A percentile compares a stretch with the other conserved stretches of the same genome.
These are phyloP conservation scores for Mystacides longicornis DNA, from an alignment of 2,888 invertebrate species.

Conservation along the genomic window DNA sequence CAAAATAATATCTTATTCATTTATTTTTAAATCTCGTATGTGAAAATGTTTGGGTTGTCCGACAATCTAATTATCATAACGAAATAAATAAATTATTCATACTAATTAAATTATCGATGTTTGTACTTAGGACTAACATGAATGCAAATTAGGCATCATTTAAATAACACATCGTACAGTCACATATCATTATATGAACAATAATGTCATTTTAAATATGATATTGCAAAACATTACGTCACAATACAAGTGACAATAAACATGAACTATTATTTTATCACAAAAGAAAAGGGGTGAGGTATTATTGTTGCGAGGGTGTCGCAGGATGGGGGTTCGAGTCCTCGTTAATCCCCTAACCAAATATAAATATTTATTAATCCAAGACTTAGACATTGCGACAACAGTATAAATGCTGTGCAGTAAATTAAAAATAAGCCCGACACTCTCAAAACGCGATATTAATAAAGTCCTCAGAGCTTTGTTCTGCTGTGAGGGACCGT, in stretches of 20 bases:
- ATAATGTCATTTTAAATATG: conserved; percentile 18
- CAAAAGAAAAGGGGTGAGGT: conserved; percentile 6
- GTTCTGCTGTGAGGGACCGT: neutral
- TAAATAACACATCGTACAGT: too few relatives aligned
- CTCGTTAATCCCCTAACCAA: conserved; percentile 14
- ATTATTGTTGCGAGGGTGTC: neutral
- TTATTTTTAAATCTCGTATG: too few relatives aligned
- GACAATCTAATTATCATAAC: too few relatives aligned
- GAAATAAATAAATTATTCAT: too few relatives aligned
- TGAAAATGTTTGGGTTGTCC: too few relatives aligned
- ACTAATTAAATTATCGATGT: too few relatives aligned
- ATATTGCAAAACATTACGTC: conserved; percentile 7
- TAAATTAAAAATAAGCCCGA: conserved; percentile 10
- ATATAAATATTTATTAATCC: conserved; percentile 25
- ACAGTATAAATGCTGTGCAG: conserved; percentile 2
- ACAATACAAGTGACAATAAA: conserved; percentile 4
- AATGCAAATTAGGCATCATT: too few relatives aligned
- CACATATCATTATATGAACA: conserved; percentile 4
- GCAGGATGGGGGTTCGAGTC: conserved; percentile 6
- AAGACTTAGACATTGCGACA: conserved; percentile 8
- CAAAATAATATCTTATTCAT: too few relatives aligned
- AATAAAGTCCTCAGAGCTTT: neutral
- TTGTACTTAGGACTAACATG: too few relatives aligned
- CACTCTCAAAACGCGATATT: neutral
- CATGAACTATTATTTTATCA: neutral